Percentiles rank a stretch among this genome's conserved stretches.
These are phyloP conservation scores for cat (Felis catus) DNA, from an alignment of 2,113 vertebrate species.

Conservation along the genomic window DNA sequence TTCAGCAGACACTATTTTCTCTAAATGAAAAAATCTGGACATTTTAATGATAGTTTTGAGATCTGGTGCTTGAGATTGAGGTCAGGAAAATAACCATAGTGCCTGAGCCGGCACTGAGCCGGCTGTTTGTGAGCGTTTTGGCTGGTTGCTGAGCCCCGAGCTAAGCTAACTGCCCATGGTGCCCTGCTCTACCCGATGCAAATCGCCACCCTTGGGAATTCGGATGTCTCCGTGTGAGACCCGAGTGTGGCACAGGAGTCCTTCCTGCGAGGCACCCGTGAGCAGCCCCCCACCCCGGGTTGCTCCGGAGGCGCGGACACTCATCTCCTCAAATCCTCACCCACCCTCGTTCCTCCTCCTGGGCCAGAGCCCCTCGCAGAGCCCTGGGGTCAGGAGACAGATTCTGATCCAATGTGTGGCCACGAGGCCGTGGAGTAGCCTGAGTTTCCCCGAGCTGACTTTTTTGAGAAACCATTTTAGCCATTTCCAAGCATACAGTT, in stretches of 20 bases:
- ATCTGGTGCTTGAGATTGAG: slow-evolving; percentile 22
- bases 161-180: neutral
- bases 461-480: neutral
- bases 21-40: slow-evolving; percentile 44
- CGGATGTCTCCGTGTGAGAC: neutral
- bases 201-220: neutral
- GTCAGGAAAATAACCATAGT: slow-evolving; percentile 39
- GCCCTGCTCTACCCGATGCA: neutral
- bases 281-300: neutral
- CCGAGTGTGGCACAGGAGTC: neutral
- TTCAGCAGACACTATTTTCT: slow-evolving; percentile 37
- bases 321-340: neutral
- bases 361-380: neutral
- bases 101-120: neutral
- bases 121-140: neutral
- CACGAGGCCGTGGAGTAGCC: neutral
- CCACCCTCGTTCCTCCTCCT: neutral
- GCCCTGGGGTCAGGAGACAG: too few species aligned
- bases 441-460: neutral
- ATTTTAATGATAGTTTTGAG: slow-evolving; percentile 56
- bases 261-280: neutral
- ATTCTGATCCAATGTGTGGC: neutral
- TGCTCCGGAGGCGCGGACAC: fast-evolving
- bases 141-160: neutral
- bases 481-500: fast-evolving